Evolutionary conservation across 2,797 vertebrate species (phyloP).

Genomic region (Sphenopsis melanotis): DNA sequence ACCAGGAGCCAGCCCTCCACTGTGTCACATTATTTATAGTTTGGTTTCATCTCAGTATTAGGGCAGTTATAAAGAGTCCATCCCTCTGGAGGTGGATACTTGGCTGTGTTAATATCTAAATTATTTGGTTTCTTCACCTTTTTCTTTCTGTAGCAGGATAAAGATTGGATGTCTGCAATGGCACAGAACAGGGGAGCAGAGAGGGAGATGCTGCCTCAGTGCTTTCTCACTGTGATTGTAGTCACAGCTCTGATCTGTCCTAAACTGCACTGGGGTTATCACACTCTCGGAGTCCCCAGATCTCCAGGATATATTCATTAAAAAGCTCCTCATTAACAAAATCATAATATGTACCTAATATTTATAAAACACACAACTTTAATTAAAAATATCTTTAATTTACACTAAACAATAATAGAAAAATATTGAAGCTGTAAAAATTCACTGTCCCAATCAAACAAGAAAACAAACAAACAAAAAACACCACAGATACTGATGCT

Average conservation of each 20-base stretch:
- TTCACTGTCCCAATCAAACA: neutral
- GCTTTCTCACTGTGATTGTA: neutral
- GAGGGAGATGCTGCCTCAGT: neutral
- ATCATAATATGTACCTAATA: neutral
- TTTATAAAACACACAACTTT: neutral
- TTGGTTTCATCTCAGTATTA: neutral
- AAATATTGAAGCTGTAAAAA: neutral
- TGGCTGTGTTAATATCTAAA: neutral
- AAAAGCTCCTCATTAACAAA: neutral
- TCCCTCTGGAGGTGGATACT: neutral
- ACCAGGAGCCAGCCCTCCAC: neutral
- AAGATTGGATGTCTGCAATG: neutral
- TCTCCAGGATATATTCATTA: neutral
- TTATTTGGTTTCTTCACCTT: neutral
- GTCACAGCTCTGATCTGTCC: neutral
- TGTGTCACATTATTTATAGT: too few relatives aligned
- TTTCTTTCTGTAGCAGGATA: neutral
- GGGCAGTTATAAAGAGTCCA: neutral
- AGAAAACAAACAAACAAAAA: neutral
- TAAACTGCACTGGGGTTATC: neutral
- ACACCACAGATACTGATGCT: neutral
- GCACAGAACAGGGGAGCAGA: neutral
- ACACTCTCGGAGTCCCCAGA: neutral
- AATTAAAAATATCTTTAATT: conserved; percentile 52
- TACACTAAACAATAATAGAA: conserved; percentile 6